These are phyloP conservation scores for Spinus pinus DNA, from an alignment of 2,797 vertebrate species.

Conservation along the genomic window DNA sequence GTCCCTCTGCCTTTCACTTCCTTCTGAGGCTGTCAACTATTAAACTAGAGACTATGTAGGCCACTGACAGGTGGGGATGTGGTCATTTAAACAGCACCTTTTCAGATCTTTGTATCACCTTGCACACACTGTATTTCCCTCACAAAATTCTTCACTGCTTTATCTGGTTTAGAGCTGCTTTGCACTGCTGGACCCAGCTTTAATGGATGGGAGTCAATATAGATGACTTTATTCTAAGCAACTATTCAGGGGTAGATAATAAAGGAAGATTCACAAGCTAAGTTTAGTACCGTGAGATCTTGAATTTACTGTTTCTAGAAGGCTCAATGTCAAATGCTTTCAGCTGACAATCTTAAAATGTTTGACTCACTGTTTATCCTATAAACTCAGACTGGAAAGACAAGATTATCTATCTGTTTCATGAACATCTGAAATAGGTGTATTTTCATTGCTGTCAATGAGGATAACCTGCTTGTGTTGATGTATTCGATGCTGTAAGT, in stretches of 20 bases:
- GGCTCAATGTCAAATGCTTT: neutral
- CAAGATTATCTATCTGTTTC: neutral
- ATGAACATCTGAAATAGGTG: neutral
- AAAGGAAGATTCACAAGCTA: neutral
- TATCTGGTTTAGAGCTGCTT: neutral
- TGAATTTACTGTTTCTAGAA: neutral
- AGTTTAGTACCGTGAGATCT: neutral
- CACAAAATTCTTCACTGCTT: neutral
- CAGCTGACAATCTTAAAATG: neutral
- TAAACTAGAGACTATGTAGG: neutral
- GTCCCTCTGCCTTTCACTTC: neutral
- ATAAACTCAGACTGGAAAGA: neutral
- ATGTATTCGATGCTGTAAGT: neutral
- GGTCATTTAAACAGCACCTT: neutral
- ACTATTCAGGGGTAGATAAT: neutral
- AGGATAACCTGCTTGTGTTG: neutral
- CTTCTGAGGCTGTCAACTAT: neutral
- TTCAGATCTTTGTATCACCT: neutral
- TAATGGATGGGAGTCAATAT: neutral
- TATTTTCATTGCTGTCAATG: neutral
- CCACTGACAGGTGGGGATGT: neutral
- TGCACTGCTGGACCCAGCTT: neutral
- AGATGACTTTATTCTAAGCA: neutral
- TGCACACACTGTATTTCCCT: neutral
- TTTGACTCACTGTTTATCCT: neutral